Percentiles rank a stretch among this genome's conserved stretches.
Conservation (phyloP, 37 sponge, comb jelly and placozoan species). For the Haliclona indistincta region DNA sequence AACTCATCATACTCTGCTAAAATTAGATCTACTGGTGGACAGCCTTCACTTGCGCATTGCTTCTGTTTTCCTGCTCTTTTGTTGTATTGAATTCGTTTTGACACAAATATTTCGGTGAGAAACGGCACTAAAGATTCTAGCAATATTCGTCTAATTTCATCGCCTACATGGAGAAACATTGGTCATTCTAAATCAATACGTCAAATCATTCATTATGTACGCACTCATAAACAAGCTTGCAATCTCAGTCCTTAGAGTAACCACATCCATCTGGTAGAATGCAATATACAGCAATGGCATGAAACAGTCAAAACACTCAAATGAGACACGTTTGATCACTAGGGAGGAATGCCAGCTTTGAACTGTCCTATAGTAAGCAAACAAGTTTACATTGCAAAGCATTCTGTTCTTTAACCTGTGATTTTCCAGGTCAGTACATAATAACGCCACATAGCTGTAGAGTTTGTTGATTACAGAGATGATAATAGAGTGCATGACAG, state of each 20-base stretch:
- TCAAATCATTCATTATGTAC: neutral
- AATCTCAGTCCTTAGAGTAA: constrained; percentile 60
- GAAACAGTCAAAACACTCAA: constrained; percentile 80
- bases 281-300: constrained; percentile 87
- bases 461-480: constrained; percentile 52
- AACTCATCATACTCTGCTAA: constrained; percentile 77
- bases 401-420: constrained; percentile 42
- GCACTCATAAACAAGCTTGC: constrained; percentile 77
- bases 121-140: constrained; percentile 67
- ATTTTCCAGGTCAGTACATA: constrained; percentile 75
- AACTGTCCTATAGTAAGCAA: constrained; percentile 38
- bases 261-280: constrained; percentile 78
- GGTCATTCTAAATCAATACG: neutral
- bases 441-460: constrained; percentile 60
- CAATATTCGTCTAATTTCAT: constrained; percentile 72
- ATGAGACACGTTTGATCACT: constrained; percentile 77
- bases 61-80: constrained; percentile 2
- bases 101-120: constrained; percentile 12
- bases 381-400: neutral
- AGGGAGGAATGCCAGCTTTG: constrained; percentile 67
- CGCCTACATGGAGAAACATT: constrained; percentile 61
- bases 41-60: neutral
- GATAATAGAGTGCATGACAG: constrained; percentile 54
- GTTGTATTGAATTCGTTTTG: neutral
- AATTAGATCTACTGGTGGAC: constrained; percentile 4